phyloP scores from a whole-genome alignment of 1,140 invertebrate species.

The Sipha flava region DNA sequence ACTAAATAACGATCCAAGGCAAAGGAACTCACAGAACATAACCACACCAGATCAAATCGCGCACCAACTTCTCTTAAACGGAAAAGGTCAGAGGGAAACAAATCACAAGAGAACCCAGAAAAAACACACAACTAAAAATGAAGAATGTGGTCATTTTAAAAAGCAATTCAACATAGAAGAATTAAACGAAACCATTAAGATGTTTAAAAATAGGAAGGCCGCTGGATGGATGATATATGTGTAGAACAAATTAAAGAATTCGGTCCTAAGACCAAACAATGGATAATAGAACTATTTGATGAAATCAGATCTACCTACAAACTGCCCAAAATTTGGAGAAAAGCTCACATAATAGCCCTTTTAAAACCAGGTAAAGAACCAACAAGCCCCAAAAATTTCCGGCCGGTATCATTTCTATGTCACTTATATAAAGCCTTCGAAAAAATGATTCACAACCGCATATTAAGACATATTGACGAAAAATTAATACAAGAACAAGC shows the following conservation, averaged over 20 bases:
- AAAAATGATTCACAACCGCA: slow-evolving; percentile 31
- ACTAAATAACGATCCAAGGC: background rate
- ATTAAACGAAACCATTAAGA: background rate
- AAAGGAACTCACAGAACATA: background rate
- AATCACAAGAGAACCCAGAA: background rate
- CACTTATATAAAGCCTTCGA: slow-evolving; percentile 34
- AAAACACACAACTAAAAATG: background rate
- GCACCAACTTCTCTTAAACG: too few species aligned
- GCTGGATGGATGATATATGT: slow-evolving; percentile 7
- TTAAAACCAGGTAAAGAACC: too few species aligned
- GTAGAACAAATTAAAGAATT: too few species aligned
- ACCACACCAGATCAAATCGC: slow-evolving; percentile 24
- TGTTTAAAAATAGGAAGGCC: slow-evolving; percentile 7
- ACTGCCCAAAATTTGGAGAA: slow-evolving; percentile 30
- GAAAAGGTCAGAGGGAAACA: background rate
- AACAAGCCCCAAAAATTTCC: slow-evolving; percentile 27
- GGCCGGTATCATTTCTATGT: slow-evolving; percentile 31
- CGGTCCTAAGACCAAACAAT: too few species aligned
- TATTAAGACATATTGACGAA: background rate
- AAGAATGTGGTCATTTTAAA: slow-evolving; percentile 13
- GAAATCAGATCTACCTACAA: background rate
- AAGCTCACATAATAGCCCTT: too few species aligned
- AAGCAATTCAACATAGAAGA: too few species aligned
- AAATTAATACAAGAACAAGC: slow-evolving; percentile 31
- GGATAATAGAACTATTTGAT: background rate